phyloP scores from a whole-genome alignment of 2,113 vertebrate genomes.

The Geothlypis trichas region DNA sequence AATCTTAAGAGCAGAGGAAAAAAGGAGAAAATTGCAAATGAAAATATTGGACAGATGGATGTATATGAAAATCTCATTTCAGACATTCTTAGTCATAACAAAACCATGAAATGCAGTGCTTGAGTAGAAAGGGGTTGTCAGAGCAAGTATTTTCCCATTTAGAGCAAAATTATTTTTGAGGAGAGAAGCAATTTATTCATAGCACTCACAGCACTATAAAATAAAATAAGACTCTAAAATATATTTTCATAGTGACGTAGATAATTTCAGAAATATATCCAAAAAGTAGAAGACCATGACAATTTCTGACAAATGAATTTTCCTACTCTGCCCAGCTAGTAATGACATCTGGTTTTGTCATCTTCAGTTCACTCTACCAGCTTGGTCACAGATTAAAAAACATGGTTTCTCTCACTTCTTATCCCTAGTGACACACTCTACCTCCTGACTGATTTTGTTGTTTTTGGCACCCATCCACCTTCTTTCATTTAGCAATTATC shows the following conservation, averaged over 20 bases:
- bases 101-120: background rate
- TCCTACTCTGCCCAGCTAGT: background rate
- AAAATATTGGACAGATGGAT: background rate
- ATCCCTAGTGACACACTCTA: background rate
- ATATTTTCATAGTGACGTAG: background rate
- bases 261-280: background rate
- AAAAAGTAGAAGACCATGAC: background rate
- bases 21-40: background rate
- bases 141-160: background rate
- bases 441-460: background rate
- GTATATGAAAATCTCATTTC: background rate
- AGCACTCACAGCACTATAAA: background rate
- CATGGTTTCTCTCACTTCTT: background rate
- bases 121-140: background rate
- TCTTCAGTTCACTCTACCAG: background rate
- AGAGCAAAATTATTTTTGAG: background rate
- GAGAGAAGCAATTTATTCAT: background rate
- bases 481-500: background rate
- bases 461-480: background rate
- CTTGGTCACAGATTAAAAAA: background rate
- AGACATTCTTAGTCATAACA: background rate
- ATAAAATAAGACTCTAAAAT: background rate
- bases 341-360: background rate
- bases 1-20: background rate
- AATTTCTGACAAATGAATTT: background rate